These are phyloP conservation scores for Neolamprologus sp. DNA, from an alignment of 2,113 vertebrate species.

Conservation along the genomic window DNA sequence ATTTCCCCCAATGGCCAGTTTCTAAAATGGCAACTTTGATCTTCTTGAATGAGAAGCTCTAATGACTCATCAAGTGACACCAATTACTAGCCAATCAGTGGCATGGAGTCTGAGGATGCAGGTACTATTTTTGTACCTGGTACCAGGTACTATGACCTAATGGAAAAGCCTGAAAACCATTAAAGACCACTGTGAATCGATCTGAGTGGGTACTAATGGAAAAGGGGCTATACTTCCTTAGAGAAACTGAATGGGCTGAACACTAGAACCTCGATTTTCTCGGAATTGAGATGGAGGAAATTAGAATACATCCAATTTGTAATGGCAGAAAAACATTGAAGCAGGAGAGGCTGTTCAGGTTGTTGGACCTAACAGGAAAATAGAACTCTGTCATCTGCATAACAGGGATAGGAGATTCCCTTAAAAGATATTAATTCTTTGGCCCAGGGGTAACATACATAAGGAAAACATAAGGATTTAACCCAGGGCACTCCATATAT, in stretches of 20 bases:
- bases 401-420: neutral
- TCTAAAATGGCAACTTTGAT: neutral
- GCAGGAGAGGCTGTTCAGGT: neutral
- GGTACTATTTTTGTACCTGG: neutral
- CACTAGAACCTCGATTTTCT: neutral
- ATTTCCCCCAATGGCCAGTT: neutral
- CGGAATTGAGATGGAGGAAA: neutral
- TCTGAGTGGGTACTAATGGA: neutral
- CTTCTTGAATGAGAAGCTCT: neutral
- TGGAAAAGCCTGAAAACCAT: neutral
- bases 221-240: neutral
- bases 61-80: neutral
- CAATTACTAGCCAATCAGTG: neutral
- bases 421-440: neutral
- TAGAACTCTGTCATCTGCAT: neutral
- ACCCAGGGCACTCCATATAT: neutral
- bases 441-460: neutral
- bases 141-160: neutral
- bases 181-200: rapidly evolving
- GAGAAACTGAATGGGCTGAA: neutral
- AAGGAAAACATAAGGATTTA: neutral
- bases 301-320: neutral
- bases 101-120: neutral
- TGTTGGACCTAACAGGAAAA: neutral
- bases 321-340: neutral